phyloP scores from a whole-genome alignment of 2,888 invertebrate species.

The Leistus spinibarbis region DNA sequence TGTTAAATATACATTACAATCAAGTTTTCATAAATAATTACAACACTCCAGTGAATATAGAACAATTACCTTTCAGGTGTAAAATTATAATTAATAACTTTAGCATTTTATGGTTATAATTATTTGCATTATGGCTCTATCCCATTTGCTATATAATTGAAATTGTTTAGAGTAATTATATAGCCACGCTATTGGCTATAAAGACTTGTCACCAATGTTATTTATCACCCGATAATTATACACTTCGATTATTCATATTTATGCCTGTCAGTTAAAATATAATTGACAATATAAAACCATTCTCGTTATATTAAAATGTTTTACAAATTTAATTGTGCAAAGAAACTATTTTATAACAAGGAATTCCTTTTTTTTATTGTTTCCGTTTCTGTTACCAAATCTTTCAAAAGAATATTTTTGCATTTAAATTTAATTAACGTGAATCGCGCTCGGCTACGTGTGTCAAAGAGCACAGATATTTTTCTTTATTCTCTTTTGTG shows the following conservation, averaged over 20 bases:
- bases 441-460: background rate
- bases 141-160: slow-evolving; percentile 17
- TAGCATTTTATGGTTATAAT: slow-evolving; percentile 12
- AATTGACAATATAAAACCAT: background rate
- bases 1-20: background rate
- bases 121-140: background rate
- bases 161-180: slow-evolving; percentile 25
- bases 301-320: background rate
- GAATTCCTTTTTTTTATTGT: background rate
- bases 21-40: background rate
- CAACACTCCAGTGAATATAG: background rate
- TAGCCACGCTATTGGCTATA: slow-evolving; percentile 20
- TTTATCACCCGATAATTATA: slow-evolving; percentile 9
- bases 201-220: slow-evolving; percentile 5
- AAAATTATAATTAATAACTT: slow-evolving; percentile 30
- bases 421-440: slow-evolving; percentile 2
- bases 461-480: background rate
- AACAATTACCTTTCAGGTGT: slow-evolving; percentile 14
- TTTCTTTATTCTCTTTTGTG: background rate
- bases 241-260: background rate
- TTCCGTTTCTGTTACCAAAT: background rate
- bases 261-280: background rate
- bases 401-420: background rate
- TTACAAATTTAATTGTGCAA: background rate
- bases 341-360: background rate